These are phyloP conservation scores for Protomyctophum bolini DNA, from an alignment of 2,113 vertebrate genomes.

Conservation along the genomic window DNA sequence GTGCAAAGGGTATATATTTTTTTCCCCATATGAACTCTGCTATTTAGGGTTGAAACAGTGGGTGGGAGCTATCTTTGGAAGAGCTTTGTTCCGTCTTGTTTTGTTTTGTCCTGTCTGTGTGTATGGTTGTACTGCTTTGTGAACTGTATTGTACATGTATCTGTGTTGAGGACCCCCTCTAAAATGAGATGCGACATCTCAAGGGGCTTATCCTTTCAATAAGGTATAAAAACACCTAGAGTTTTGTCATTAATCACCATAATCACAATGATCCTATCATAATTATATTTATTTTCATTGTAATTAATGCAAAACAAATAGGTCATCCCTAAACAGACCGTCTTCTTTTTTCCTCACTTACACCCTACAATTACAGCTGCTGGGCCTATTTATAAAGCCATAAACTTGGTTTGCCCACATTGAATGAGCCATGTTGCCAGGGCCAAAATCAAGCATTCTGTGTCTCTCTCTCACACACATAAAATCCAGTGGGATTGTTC, in stretches of 20 bases:
- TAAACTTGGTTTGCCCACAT: constrained; percentile 64
- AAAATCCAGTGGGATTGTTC: background rate
- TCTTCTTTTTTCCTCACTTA: constrained; percentile 60
- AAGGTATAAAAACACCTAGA: constrained; percentile 47
- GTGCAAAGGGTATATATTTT: too few relatives aligned
- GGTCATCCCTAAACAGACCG: constrained; percentile 54
- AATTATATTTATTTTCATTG: constrained; percentile 38
- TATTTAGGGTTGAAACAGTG: too few relatives aligned
- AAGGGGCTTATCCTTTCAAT: too few relatives aligned
- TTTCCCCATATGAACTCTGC: too few relatives aligned
- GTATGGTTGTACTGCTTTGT: too few relatives aligned
- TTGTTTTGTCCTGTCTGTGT: too few relatives aligned
- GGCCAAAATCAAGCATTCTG: constrained; percentile 34
- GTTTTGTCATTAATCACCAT: constrained; percentile 25
- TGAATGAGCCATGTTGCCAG: constrained; percentile 59
- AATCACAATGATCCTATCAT: constrained; percentile 29
- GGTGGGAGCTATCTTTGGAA: too few relatives aligned
- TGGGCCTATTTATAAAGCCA: constrained; percentile 77
- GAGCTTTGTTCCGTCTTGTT: too few relatives aligned
- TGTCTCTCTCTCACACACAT: constrained; percentile 13
- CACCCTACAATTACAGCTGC: constrained; percentile 76
- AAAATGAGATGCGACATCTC: too few relatives aligned
- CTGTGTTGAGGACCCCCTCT: too few relatives aligned
- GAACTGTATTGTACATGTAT: too few relatives aligned
- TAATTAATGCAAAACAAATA: constrained; percentile 46